Base-by-base conservation (phyloP, 1,140 invertebrate species). In the Sarcophaga peregrina region DNA sequence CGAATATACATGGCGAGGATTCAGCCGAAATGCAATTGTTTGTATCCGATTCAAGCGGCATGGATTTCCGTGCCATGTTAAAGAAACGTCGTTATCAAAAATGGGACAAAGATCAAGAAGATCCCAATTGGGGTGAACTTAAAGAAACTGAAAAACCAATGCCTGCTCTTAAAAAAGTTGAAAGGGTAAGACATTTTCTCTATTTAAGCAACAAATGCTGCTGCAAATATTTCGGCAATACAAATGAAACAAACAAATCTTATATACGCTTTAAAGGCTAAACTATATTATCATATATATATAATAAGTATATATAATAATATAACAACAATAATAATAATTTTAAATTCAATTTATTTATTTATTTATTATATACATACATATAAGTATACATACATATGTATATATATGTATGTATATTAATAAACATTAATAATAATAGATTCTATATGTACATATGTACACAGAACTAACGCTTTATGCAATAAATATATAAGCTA, bases 31-130 rank as follows among this genome's bases (percentile, higher is more conserved):
- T 98, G 93, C 95, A 95, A 87, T 93, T 99, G 85, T 99, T 98
- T 90, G 98, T 99, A 50, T 98, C 98, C 86, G 97, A 97, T 94
- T 94, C 97, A 84, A 97, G 96, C 91, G 97, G 97, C 87, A 97
- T 99, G 95, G 98, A 99, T 92, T 99, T 99, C 95, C 95, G 98
- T 92, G 94, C 97, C 84, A 96, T 99, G 95, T 93, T 99, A 83
- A 99, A 99, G 91, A 98, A 98, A 91, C 95, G 97, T 88, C 98
- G 98, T 91, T 97, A 98, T 87, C 96, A 96, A 86, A 97, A 98
- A 93, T 98, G 97, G 96, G 95, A 92, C 82, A 94, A 95, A 90
- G 95, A 98, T 83, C 95, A 98, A 84, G 95, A 95, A 74, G 97
- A 98, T 86, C 95, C 95, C 48, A 96, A 98, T 90, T 98, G 96